Percentiles rank a stretch among this genome's conserved stretches.
Conservation (phyloP, 2,113 vertebrate species). For the Isichthys henryi region DNA sequence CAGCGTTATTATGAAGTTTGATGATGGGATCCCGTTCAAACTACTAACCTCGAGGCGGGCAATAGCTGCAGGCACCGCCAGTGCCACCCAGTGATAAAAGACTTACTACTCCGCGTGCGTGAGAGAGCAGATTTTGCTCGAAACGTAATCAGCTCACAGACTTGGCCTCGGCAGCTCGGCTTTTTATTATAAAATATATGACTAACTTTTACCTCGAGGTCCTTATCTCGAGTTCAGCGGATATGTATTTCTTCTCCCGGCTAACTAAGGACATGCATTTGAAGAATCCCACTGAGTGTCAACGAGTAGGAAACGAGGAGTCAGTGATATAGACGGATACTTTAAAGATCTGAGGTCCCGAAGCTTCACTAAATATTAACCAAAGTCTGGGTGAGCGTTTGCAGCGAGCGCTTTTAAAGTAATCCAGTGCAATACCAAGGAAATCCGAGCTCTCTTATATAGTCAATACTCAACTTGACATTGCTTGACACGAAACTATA, state of each 20-base stretch:
- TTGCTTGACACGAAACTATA: not conserved
- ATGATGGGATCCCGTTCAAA: constrained; percentile 75
- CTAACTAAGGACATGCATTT: constrained; percentile 19
- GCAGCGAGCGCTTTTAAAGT: not conserved
- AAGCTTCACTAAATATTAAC: constrained; percentile 21
- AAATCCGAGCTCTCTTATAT: constrained; percentile 32
- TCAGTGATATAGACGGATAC: constrained; percentile 49
- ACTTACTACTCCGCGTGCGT: constrained; percentile 72
- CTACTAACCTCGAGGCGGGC: constrained; percentile 77
- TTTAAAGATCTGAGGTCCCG: constrained; percentile 38
- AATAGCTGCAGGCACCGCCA: constrained; percentile 84
- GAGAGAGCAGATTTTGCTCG: constrained; percentile 70
- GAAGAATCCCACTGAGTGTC: not conserved
- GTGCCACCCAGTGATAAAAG: constrained; percentile 95
- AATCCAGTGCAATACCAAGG: constrained; percentile 41
- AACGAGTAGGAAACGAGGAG: constrained; percentile 32
- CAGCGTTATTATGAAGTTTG: constrained; percentile 87
- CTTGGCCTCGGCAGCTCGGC: constrained; percentile 48
- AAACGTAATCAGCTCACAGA: constrained; percentile 73
- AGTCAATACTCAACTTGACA: not conserved
- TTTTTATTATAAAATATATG: constrained; percentile 41
- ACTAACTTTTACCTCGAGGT: constrained; percentile 30
- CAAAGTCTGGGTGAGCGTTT: not conserved
- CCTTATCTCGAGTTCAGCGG: constrained; percentile 35
- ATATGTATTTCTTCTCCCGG: constrained; percentile 29